Evolutionary conservation across 2,113 vertebrate genomes (phyloP), one percentile per base, ranked within the genome.

Genomic region (Panthera tigris): DNA sequence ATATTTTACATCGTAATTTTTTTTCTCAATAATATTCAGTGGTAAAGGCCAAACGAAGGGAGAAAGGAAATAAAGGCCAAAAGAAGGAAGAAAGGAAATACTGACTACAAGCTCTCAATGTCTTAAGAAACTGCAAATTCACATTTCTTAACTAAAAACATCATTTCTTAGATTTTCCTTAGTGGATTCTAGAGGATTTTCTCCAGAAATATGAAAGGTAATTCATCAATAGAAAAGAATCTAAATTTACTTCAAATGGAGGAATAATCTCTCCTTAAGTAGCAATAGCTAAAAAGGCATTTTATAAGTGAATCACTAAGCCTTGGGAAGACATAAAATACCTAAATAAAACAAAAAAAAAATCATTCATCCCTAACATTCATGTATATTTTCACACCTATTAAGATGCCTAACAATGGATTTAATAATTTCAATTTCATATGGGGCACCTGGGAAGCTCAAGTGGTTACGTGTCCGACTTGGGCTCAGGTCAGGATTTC

Each of bases 11-110:
- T 11, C 68, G 21, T 27, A 66, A 36, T 33, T 79, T 68, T 76
- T 57, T 97, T 95, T 89, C 45, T 41, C 63, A 97, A 90, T 48
- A 80, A 96, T 81, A 90, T 90, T 94, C 48, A 95, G 1, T 31
- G 4, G 45, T 21, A 73, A 80, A 71, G 10, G 31, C 48, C 36
- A 95, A 57, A 36, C 4, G 87, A 33, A 41, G 25, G 29, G 79
- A 36, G 31, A 79, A 96, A 85, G 4, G 10, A 73, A 89, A n/a
- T 12, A 7, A 80, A 71, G 10, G 31, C 48, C 36, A 95, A 57
- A 36, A 3, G 87, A 33, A 41, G 25, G 29, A 83, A 36, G 31
- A 79, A 96, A 85, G 4, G 10, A 73, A 89, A n/a, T 12, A 5
- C 5, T 90, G 27, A 14, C 31, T 23, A 50, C 9, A 29, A 80